phyloP scores from a whole-genome alignment of 2,113 vertebrate genomes.

The mouse (Mus musculus) region GRCm39 chr4:72037001-72037500 shows the following conservation, averaged over 20 bases:
- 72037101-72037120: no score
- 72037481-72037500: background rate
- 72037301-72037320: background rate
- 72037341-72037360: background rate
- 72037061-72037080: no score
- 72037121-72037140: no score
- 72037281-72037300: no score
- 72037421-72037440: background rate
- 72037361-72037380: background rate
- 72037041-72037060: no score
- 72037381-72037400: background rate
- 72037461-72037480: constrained; percentile 3
- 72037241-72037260: background rate
- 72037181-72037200: no score
- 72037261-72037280: background rate
- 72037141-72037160: no score
- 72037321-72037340: background rate
- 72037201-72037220: background rate
- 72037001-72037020: no score
- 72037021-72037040: no score
- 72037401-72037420: background rate
- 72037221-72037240: background rate
- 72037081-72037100: no score
- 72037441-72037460: background rate
- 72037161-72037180: no score